Base-by-base conservation (phyloP, 2,797 vertebrate genomes). In the Halcyon smyrnensis region DNA sequence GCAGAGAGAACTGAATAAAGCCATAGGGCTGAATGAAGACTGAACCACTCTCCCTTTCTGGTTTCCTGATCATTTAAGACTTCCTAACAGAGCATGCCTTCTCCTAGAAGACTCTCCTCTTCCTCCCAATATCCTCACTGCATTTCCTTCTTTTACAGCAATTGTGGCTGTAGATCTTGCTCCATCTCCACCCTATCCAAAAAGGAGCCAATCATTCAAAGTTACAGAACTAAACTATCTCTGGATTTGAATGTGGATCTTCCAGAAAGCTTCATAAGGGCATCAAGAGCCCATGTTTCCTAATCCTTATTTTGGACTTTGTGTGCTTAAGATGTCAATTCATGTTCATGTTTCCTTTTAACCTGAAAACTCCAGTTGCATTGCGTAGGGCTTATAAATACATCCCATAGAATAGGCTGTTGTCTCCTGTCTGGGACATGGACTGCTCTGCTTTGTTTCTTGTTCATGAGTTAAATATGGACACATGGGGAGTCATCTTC, bases 381-480 rank as follows among this genome's bases (percentile, higher is more conserved):
- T 37, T 54, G 12, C 10, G 11, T 27, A 59, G 43, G 28, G 27
- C 19, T 20, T 45, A 1, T 9, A 51, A 28, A 14, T 57, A 12
- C 39, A 32, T 50, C 18, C 39, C 32, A 15, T 8, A 46, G 8
- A 73, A 46, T 3, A 23, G 17, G 6, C 23, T 14, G 3, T 10
- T 60, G 19, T 15, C 80, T 90, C 12, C 50, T 80, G 13, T 43
- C 60, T 64, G 36, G 45, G 21, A 19, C 1, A 0, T 20, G 34
- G 36, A 36, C 37, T 81, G 28, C 32, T 28, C 17, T 62, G 36
- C 12, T 46, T 27, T 79, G 25, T 57, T 69, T 95, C 16, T 34
- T 45, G 20, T 27, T 74, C 34, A 17, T 67, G 41, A 48, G 8
- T 71, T n/a, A n/a, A 28, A n/a, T 36, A 1, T 0, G 0, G 74